Evolutionary conservation across 2,797 vertebrate species (phyloP), one percentile per base, ranked within the genome.

Genomic region (Gymnodraco acuticeps): DNA sequence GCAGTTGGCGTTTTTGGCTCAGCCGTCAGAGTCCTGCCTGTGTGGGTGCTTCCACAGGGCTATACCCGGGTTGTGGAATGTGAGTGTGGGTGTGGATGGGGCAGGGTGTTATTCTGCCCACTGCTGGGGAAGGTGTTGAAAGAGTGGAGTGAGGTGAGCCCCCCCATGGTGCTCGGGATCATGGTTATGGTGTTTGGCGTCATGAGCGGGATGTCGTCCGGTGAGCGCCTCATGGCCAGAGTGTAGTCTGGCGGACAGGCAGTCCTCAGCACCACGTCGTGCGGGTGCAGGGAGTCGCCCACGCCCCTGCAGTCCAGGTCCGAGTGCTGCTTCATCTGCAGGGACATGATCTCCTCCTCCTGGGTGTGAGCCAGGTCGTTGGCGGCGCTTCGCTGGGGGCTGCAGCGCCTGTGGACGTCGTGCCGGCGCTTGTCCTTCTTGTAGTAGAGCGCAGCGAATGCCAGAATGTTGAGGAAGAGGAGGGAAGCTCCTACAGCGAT

Each of bases 1-100:
- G 81, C 68, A 73, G 70, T 38, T 23, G 56, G 73, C 77, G 15
- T 68, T 54, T 72, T 66, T 43, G 73, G 81, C 62, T 81, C 71
- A 65, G 82, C 86, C 74, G 12, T 65, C 64, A 77, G 78, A 91
- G 89, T 91, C 80, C 59, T 61, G 80, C 76, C 79, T 80, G 75
- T 31, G 17, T 41, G 68, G 70, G 65, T 75, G 68, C 38, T 33
- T 81, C 70, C 79, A 79, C 41, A 62, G 85, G 97, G 98, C 97
- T 99, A 99, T 99, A 99, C 98, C 95, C 98, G 96, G 94, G 98
- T 99, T 94, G 98, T 99, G 93, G 98, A 99, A 95, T 99, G 98
- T 94, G 98, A 98, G 85, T 99, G 98, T 46, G 97, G 95, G 56
- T 96, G 96, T 10, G 96, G 95, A 79, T 98, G 98, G 82, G 98